A percentile compares a stretch with the other conserved stretches of the same genome.
These are phyloP conservation scores for Catonia carolina DNA, from an alignment of 2,888 invertebrate genomes.

Conservation along the genomic window DNA sequence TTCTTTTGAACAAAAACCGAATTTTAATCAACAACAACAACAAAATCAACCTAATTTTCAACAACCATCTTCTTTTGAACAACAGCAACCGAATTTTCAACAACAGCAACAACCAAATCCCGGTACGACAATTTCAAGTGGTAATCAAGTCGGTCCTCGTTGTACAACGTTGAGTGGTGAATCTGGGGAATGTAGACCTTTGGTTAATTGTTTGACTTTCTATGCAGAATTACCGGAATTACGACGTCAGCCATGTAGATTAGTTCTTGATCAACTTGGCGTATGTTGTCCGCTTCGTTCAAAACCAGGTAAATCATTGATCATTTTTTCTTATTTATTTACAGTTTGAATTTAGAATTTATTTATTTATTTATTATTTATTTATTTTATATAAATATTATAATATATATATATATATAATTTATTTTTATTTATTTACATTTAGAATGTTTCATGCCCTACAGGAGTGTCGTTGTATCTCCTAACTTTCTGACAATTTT, in stretches of 20 bases:
- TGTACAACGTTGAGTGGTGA: constrained; percentile 37
- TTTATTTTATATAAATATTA: background rate
- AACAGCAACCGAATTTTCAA: background rate
- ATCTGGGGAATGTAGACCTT: constrained; percentile 38
- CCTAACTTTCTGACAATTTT: too few species aligned
- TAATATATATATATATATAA: too few species aligned
- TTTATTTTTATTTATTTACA: too few species aligned
- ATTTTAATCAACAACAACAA: background rate
- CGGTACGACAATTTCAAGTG: background rate
- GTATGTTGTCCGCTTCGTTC: constrained; percentile 39
- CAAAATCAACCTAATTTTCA: background rate
- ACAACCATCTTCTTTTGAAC: background rate
- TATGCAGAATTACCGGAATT: constrained; percentile 41
- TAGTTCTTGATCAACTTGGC: constrained; percentile 37
- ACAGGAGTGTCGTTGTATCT: too few species aligned
- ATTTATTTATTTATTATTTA: background rate
- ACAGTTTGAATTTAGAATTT: background rate
- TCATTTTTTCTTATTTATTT: background rate
- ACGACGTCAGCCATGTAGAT: constrained; percentile 39
- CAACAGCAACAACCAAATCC: background rate
- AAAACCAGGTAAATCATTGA: constrained; percentile 9
- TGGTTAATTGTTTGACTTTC: constrained; percentile 40
- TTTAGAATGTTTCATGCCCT: too few species aligned
- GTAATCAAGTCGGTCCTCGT: constrained; percentile 25
- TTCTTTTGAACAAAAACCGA: too few species aligned